phyloP scores from a whole-genome alignment of 1,140 invertebrate species.

The Diorhabda elongata region DNA sequence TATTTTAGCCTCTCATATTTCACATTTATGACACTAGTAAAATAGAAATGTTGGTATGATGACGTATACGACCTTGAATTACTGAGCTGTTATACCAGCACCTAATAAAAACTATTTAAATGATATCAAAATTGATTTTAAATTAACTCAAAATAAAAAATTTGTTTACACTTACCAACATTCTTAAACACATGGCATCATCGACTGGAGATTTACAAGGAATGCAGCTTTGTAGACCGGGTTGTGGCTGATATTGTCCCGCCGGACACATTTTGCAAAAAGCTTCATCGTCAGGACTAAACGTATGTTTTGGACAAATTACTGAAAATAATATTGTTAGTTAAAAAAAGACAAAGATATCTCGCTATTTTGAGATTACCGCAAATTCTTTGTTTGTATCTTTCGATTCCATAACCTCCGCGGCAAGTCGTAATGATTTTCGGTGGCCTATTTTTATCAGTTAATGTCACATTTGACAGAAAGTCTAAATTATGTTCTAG shows the following conservation, averaged over 20 bases:
- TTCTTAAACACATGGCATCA: slow-evolving; percentile 37
- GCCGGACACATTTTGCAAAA: slow-evolving; percentile 38
- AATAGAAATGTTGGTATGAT: no score
- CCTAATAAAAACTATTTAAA: no score
- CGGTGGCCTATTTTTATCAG: slow-evolving; percentile 28
- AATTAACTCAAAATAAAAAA: background rate
- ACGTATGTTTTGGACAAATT: slow-evolving; percentile 40
- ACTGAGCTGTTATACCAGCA: no score
- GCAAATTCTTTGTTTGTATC: slow-evolving; percentile 35
- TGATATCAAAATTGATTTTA: no score
- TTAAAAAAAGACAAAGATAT: background rate
- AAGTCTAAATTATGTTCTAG: slow-evolving; percentile 30
- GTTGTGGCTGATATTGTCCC: slow-evolving; percentile 39
- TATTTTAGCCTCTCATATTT: no score
- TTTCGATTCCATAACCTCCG: slow-evolving; percentile 38
- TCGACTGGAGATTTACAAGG: slow-evolving; percentile 40
- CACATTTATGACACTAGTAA: no score
- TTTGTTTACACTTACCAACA: slow-evolving; percentile 31
- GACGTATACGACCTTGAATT: no score
- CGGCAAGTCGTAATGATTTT: slow-evolving; percentile 35
- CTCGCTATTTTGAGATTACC: slow-evolving; percentile 25
- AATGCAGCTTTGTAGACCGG: slow-evolving; percentile 37
- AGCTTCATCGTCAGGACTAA: slow-evolving; percentile 33
- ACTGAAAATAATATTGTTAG: slow-evolving; percentile 27
- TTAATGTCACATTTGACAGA: slow-evolving; percentile 21